Conservation (phyloP, 2,113 vertebrate genomes). For the Talpa occidentalis region DNA sequence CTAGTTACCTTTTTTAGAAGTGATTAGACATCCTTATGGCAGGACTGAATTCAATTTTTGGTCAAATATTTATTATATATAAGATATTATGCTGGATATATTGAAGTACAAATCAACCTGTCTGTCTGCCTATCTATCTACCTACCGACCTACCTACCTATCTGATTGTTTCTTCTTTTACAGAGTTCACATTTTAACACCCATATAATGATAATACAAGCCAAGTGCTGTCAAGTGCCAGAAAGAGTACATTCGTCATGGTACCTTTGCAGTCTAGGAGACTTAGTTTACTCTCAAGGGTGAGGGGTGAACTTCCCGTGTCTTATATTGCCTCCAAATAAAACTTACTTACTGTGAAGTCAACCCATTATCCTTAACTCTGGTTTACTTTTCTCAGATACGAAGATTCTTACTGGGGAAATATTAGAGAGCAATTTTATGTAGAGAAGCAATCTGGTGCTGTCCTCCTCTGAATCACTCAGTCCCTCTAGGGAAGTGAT, state of each 20-base stretch:
- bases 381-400: conserved; percentile 16
- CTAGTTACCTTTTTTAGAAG: background rate
- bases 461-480: background rate
- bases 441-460: background rate
- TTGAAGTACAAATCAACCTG: background rate
- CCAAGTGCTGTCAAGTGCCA: background rate
- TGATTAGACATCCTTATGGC: background rate
- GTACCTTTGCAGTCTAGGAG: background rate
- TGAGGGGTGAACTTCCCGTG: background rate
- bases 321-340: background rate
- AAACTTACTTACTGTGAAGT: background rate
- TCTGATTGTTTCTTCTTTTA: background rate
- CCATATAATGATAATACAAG: background rate
- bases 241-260: background rate
- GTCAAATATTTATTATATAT: background rate
- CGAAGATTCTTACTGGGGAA: background rate
- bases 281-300: background rate
- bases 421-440: background rate
- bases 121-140: background rate
- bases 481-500: background rate
- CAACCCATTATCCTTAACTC: background rate
- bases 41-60: background rate
- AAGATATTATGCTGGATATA: background rate
- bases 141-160: no score
- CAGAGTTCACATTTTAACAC: background rate